These are phyloP conservation scores for Sturnus vulgaris DNA, from an alignment of 2,113 vertebrate species.

Conservation along the genomic window DNA sequence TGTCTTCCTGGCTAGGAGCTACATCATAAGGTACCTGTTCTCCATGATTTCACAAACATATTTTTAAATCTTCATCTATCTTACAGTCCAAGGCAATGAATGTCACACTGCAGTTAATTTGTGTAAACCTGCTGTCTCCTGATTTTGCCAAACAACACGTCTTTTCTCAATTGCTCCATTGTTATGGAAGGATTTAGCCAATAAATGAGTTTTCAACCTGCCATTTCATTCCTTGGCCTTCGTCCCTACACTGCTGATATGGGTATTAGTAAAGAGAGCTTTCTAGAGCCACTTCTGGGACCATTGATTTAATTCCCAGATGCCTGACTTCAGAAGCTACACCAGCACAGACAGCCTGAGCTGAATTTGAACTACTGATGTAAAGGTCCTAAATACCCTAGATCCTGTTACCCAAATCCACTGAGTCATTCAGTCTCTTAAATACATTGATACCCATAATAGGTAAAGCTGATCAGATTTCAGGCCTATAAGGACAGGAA, in stretches of 20 bases:
- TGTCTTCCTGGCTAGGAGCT: background rate
- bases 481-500: background rate
- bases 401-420: constrained; percentile 8
- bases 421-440: background rate
- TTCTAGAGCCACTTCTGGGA: background rate
- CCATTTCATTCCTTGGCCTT: background rate
- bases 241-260: background rate
- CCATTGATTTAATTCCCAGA: background rate
- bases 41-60: background rate
- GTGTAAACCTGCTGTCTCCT: background rate
- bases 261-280: background rate
- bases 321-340: background rate
- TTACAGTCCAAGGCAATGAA: background rate
- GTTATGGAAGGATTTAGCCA: background rate
- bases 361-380: background rate
- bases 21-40: background rate
- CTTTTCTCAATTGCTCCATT: background rate
- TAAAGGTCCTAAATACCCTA: background rate
- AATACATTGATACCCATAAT: background rate
- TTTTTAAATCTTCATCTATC: background rate
- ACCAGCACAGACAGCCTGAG: background rate
- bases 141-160: background rate
- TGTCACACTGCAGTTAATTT: background rate
- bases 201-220: background rate
- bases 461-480: background rate